These are phyloP conservation scores for Darevskia mixta DNA, from an alignment of 2,797 vertebrate species.

Conservation along the genomic window DNA sequence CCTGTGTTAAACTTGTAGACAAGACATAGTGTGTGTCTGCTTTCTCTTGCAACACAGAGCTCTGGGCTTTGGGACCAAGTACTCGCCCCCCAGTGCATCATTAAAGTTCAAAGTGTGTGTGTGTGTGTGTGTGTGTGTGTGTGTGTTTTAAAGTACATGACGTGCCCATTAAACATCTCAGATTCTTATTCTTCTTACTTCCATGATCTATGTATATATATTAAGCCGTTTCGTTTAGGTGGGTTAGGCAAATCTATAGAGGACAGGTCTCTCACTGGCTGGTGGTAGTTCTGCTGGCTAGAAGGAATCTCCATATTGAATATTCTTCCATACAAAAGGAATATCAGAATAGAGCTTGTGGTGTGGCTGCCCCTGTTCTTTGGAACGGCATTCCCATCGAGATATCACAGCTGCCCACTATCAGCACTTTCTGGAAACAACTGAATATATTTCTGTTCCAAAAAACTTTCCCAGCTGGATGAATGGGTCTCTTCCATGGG, in stretches of 20 bases:
- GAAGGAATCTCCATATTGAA: too few relatives aligned
- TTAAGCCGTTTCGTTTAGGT: neutral
- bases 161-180: slow-evolving; percentile 36
- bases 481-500: too few relatives aligned
- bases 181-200: slow-evolving; percentile 41
- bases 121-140: neutral
- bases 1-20: slow-evolving; percentile 57
- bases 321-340: too few relatives aligned
- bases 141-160: slow-evolving; percentile 32
- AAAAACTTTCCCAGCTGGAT: too few relatives aligned
- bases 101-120: slow-evolving; percentile 39
- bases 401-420: too few relatives aligned
- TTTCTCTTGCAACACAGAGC: slow-evolving; percentile 32
- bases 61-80: slow-evolving; percentile 34
- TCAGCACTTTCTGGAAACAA: too few relatives aligned
- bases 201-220: neutral
- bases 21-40: slow-evolving; percentile 48
- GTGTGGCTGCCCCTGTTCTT: too few relatives aligned
- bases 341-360: too few relatives aligned
- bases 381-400: too few relatives aligned
- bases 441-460: too few relatives aligned
- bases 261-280: neutral
- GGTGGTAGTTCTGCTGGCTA: too few relatives aligned
- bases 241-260: neutral
- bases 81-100: slow-evolving; percentile 43